Base-by-base conservation (phyloP, 35 echinoderm and acorn worm species). In the Apostichopus parvimensis region DNA sequence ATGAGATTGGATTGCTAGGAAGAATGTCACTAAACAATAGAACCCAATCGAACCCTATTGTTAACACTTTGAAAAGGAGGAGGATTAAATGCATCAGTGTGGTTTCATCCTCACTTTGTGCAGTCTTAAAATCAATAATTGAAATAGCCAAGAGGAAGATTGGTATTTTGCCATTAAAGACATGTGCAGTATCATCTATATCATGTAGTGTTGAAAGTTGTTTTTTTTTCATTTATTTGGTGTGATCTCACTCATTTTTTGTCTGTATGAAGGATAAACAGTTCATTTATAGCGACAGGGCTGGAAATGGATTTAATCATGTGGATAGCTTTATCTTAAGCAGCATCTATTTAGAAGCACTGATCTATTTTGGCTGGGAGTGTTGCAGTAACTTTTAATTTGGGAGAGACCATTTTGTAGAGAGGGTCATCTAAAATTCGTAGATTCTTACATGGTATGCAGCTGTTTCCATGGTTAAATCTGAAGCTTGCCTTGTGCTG, bases 81-180 rank as follows among this genome's bases (percentile, higher is more conserved):
- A 82, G 79, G 79, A 82, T 82, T 82, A 82, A 82, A 82, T 82
- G 79, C 79, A 55, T 82, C 79, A 82, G 45, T 0, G 6, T 55
- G 79, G 79, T 82, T 56, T 82, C 22, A 82, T 82, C 79, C 79
- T 55, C 10, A 17, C 17, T 56, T 15, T 34, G 45, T 14, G 24
- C 34, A 6, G 18, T 15, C 18, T 4, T 8, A 82, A 82, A 82
- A 82, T 82, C 79, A 82, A 82, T 82, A 82, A 53, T 17, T 45
- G 34, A 45, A 45, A 45, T 45, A 45, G 34, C 34, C 34, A 45
- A 45, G 34, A 4, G 34, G 34, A 45, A 45, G 34, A 45, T 45
- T 45, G 34, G 34, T 45, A 4, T 45, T 45, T 45, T 45, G 34
- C 34, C 34, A 45, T 45, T 45, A 45, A 45, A 4, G 34, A 45